Conservation (phyloP, 1,140 invertebrate species). For the Euwallacea similis region DNA sequence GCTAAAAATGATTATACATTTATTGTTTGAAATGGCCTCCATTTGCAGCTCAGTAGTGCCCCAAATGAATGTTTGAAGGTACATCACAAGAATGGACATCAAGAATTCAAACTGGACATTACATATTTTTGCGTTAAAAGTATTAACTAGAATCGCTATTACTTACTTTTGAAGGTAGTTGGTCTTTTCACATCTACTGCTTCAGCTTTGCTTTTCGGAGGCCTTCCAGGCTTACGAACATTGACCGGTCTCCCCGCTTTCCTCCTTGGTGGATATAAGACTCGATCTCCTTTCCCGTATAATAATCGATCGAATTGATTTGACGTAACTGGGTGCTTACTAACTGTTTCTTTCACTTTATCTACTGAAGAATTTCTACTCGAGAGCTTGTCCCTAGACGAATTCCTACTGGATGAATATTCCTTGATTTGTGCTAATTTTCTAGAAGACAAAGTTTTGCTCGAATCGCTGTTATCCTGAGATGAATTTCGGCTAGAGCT, state of each 20-base stretch:
- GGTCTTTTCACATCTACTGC: slow-evolving; percentile 10
- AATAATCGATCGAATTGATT: slow-evolving; percentile 64
- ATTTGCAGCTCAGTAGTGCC: no score
- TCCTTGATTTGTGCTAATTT: neutral
- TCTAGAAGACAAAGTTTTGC: neutral
- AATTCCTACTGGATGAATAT: slow-evolving; percentile 7
- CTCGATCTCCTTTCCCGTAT: slow-evolving; percentile 69
- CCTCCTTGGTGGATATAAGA: slow-evolving; percentile 73
- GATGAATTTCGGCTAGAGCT: slow-evolving; percentile 31
- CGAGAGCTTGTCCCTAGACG: slow-evolving; percentile 11
- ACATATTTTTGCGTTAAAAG: no score
- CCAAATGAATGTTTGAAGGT: no score
- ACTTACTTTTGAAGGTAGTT: no score
- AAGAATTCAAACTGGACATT: no score
- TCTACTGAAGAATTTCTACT: slow-evolving; percentile 37
- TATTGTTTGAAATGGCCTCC: no score
- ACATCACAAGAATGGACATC: no score
- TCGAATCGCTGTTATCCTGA: neutral
- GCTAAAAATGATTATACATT: no score
- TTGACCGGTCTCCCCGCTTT: slow-evolving; percentile 56
- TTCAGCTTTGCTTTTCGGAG: slow-evolving; percentile 43
- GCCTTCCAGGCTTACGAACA: slow-evolving; percentile 57
- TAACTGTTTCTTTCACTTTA: slow-evolving; percentile 54
- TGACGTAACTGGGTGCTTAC: slow-evolving; percentile 60
- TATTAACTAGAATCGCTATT: no score